These are phyloP conservation scores for Agapornis roseicollis DNA, from an alignment of 2,113 vertebrate species.

Conservation along the genomic window DNA sequence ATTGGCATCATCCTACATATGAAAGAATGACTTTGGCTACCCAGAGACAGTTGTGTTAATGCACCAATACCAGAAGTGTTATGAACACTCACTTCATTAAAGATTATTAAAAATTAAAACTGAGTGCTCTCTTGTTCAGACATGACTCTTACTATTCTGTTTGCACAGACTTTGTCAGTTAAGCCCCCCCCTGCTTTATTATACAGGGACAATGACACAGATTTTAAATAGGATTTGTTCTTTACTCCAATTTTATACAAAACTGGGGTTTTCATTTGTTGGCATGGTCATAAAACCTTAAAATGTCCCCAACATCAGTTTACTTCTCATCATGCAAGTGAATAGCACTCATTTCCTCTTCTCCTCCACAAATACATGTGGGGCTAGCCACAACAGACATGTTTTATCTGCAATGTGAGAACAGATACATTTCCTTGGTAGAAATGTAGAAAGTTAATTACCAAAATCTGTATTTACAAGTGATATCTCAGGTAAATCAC, in stretches of 20 bases:
- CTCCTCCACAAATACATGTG: not conserved
- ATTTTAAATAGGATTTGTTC: not conserved
- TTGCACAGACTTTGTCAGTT: not conserved
- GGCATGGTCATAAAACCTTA: accelerated
- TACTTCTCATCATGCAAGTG: not conserved
- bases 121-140: not conserved
- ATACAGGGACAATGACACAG: not conserved
- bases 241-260: not conserved
- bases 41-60: not conserved
- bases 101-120: conserved; percentile 31
- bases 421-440: not conserved
- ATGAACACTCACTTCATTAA: not conserved
- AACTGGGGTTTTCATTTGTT: not conserved
- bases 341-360: not conserved
- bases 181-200: not conserved
- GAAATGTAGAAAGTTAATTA: not conserved
- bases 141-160: not conserved
- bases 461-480: not conserved
- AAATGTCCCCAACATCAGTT: not conserved
- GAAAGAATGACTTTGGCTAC: not conserved
- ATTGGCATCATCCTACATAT: not conserved
- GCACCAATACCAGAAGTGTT: not conserved
- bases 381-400: not conserved
- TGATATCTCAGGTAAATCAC: not conserved
- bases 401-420: not conserved